Conservation (phyloP, 2,113 vertebrate species). For the Canis aureus region DNA sequence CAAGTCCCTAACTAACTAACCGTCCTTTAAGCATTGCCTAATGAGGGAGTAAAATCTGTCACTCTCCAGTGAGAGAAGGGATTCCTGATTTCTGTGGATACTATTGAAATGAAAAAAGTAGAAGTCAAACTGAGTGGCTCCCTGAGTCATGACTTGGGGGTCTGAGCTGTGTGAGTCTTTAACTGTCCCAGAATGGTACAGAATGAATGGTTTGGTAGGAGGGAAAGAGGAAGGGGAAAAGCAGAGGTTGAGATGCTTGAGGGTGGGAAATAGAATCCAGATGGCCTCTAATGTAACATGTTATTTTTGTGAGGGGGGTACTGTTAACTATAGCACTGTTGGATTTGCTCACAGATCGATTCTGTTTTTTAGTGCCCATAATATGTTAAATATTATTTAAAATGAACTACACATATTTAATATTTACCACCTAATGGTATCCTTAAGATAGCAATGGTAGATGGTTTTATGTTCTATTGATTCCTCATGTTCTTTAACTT, state of each 20-base stretch:
- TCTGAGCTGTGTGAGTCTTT: neutral
- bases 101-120: neutral
- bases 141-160: neutral
- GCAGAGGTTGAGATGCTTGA: neutral
- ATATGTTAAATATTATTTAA: slow-evolving; percentile 19
- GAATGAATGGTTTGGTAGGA: neutral
- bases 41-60: neutral
- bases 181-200: too few relatives aligned
- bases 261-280: neutral
- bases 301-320: neutral
- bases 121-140: neutral
- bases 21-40: neutral
- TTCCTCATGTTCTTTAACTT: neutral
- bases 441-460: neutral
- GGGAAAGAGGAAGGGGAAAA: neutral
- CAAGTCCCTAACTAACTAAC: neutral
- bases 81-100: neutral
- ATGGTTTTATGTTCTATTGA: slow-evolving; percentile 46
- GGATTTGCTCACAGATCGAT: neutral
- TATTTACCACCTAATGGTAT: neutral
- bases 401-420: slow-evolving; percentile 33
- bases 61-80: neutral
- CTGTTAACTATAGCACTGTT: neutral
- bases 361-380: neutral
- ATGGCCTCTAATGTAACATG: neutral